Base-by-base conservation (phyloP, 2,113 vertebrate species). In the Carlito syrichta region DNA sequence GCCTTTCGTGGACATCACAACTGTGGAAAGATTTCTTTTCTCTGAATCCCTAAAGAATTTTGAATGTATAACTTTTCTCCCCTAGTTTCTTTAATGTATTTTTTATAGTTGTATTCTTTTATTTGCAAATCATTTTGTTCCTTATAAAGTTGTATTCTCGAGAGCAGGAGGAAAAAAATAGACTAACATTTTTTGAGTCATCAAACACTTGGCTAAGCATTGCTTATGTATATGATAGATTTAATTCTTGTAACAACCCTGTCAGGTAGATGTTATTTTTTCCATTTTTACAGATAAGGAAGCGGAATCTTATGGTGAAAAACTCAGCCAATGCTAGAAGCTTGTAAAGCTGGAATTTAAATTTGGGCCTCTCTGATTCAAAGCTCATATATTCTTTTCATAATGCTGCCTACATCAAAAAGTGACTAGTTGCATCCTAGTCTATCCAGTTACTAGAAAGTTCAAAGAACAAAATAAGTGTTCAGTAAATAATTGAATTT, bases 401-500 rank as follows among this genome's bases (percentile, higher is more conserved):
- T 58, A 87, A 96, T 89, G 17, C 54, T 16, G 74, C 40, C 40
- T 78, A 27, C 43, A 62, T 35, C 40, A 62, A 60, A 60, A 74
- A 83, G 35, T 94, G 68, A 78, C 48, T 82, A 0, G 94, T 88
- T 88, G 19, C 66, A 77, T 92, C 60, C 54, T 77, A 9, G n/a
- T 92, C 63, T 94, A 35, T 76, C 63, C 86, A 45, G 54, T 95
- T 95, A 73, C 66, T 97, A 73, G 81, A 92, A 97, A 83, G 71
- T 81, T 95, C 76, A 93, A 68, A 82, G 60, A 73, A 83, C 66
- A 84, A 83, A 88, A 52, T 86, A 97, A 43, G 19, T 96, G 86
- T 93, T 93, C 66, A 89, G 0, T 91, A 86, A 91, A 68, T 93
- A 68, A 86, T 95, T 87, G 84, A 87, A 95, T 96, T 95, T 86